Conservation (phyloP, 2,113 vertebrate genomes). For the Myrmophylax atrothorax region DNA sequence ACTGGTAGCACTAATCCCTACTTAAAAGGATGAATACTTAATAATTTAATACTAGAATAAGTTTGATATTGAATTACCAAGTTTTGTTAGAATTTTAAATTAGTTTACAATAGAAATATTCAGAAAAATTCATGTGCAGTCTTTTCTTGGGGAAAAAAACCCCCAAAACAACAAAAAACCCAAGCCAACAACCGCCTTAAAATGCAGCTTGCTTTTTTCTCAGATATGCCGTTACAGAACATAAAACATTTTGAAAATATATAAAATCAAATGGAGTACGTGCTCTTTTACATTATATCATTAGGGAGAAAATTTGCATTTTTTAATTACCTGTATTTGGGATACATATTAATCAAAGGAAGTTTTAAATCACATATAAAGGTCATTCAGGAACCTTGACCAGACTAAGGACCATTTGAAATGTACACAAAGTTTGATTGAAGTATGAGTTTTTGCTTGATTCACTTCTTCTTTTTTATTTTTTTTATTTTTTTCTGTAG, state of each 20-base stretch:
- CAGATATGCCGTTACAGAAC: not conserved
- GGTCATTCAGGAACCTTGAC: not conserved
- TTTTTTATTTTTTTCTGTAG: not conserved
- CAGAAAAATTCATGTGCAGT: not conserved
- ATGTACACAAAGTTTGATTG: not conserved
- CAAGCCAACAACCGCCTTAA: not conserved
- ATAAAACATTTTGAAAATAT: not conserved
- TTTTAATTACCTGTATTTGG: not conserved
- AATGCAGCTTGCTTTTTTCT: not conserved
- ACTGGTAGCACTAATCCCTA: not conserved
- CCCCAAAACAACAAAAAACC: not conserved
- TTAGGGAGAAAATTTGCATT: not conserved
- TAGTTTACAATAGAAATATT: not conserved
- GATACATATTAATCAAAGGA: not conserved
- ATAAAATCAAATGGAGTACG: not conserved
- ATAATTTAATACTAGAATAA: not conserved
- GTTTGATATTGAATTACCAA: not conserved
- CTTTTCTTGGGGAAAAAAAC: not conserved
- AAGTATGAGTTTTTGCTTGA: not conserved
- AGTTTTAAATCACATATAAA: not conserved
- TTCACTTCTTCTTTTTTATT: not conserved
- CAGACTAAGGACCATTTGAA: not conserved
- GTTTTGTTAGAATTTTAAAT: not conserved
- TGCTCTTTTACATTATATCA: not conserved
- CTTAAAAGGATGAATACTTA: conserved; percentile 5